Percentiles rank a stretch among this genome's conserved stretches.
Evolutionary conservation across 37 sponge, comb jelly and placozoan species (phyloP).

Genomic region (Diacarnus erythraeanus): DNA sequence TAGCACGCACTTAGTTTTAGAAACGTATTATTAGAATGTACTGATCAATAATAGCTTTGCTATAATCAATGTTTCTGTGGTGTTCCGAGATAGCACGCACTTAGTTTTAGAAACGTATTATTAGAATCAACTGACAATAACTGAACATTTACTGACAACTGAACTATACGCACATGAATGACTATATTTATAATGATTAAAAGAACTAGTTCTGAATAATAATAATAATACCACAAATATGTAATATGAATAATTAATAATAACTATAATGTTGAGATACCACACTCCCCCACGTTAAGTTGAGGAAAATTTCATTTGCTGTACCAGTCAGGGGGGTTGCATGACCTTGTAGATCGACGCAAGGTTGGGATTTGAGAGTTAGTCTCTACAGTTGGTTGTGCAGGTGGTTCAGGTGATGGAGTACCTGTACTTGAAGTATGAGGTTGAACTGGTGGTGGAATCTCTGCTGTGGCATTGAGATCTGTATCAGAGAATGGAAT

Average conservation of each 20-base stretch:
- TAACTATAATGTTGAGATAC: neutral
- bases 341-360: neutral
- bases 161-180: too few species aligned
- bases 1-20: too few species aligned
- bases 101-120: too few species aligned
- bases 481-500: neutral
- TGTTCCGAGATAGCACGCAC: too few species aligned
- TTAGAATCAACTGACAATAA: too few species aligned
- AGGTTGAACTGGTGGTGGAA: neutral
- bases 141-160: too few species aligned
- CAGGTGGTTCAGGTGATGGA: neutral
- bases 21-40: too few species aligned
- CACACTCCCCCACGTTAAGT: neutral
- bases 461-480: neutral
- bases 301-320: neutral
- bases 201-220: too few species aligned
- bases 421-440: neutral
- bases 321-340: neutral
- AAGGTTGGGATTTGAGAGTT: neutral
- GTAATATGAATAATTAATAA: neutral
- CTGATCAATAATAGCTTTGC: too few species aligned
- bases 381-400: neutral
- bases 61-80: too few species aligned
- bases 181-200: too few species aligned
- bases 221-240: too few species aligned